Conservation (phyloP, 2,797 vertebrate genomes). For the Poecile montanus region DNA sequence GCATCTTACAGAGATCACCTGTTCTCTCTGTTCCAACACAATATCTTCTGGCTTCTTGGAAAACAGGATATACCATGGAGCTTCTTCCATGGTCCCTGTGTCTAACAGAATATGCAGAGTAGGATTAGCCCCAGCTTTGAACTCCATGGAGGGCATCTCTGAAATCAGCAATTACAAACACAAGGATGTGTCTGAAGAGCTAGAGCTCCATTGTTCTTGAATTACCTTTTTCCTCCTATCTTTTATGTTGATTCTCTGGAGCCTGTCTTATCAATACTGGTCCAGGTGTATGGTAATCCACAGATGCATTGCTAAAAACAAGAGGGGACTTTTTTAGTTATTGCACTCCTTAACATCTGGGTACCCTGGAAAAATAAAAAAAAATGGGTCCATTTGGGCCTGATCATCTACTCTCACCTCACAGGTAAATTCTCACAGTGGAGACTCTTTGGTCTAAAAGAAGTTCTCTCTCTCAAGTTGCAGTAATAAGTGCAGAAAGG, state of each 20-base stretch:
- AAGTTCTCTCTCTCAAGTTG: not conserved
- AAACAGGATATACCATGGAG: not conserved
- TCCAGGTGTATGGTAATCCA: not conserved
- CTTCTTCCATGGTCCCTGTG: not conserved
- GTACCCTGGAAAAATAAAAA: not conserved
- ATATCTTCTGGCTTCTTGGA: not conserved
- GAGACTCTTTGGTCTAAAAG: not conserved
- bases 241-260: not conserved
- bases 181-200: not conserved
- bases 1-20: not conserved
- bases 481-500: not conserved
- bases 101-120: conserved; percentile 11
- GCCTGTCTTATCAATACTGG: not conserved
- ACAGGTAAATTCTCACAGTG: not conserved
- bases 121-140: conserved; percentile 27
- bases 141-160: not conserved
- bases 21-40: not conserved
- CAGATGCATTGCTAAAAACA: not conserved
- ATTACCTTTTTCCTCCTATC: not conserved
- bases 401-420: not conserved
- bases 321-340: not conserved
- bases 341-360: not conserved
- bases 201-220: not conserved
- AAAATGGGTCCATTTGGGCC: not conserved
- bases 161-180: conserved; percentile 25